A percentile compares a stretch with the other conserved stretches of the same genome.
Evolutionary conservation across 1,140 invertebrate species (phyloP).

Genomic region (Dendroctonus valens): DNA sequence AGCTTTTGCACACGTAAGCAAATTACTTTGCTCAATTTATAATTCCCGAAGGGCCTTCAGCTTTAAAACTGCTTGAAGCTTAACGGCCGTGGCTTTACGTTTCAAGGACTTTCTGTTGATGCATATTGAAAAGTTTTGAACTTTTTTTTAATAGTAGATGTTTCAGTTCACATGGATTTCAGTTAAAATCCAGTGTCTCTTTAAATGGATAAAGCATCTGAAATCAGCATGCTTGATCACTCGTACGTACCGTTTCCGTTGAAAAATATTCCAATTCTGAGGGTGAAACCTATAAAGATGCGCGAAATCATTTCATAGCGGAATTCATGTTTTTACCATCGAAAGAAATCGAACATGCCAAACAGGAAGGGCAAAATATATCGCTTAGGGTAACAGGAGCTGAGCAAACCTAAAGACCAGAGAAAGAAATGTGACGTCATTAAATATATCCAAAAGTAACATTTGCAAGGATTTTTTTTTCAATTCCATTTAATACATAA

Average conservation of each 20-base stretch:
- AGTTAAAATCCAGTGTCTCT: too few relatives aligned
- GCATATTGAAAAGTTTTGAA: too few relatives aligned
- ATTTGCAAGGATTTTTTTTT: too few relatives aligned
- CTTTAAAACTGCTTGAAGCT: neutral
- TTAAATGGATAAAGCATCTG: too few relatives aligned
- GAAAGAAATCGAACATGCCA: neutral
- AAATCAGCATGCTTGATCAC: too few relatives aligned
- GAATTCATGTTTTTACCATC: slow-evolving; percentile 2
- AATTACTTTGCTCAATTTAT: slow-evolving; percentile 4
- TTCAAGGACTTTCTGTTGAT: too few relatives aligned
- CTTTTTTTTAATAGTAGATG: too few relatives aligned
- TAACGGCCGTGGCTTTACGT: neutral
- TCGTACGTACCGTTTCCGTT: too few relatives aligned
- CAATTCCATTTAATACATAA: too few relatives aligned
- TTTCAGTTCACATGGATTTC: too few relatives aligned
- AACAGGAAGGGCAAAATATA: slow-evolving; percentile 9
- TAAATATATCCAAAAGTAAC: neutral
- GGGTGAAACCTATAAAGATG: neutral
- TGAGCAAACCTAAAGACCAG: too few relatives aligned
- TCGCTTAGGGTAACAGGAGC: neutral
- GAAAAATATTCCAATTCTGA: slow-evolving; percentile 2
- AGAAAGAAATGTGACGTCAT: slow-evolving; percentile 2
- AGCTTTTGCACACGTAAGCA: neutral
- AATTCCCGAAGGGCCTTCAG: neutral
- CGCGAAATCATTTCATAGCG: neutral